Percentiles rank a stretch among this genome's conserved stretches.
phyloP scores from a whole-genome alignment of 2,888 invertebrate genomes.

The Pterostichus niger region DNA sequence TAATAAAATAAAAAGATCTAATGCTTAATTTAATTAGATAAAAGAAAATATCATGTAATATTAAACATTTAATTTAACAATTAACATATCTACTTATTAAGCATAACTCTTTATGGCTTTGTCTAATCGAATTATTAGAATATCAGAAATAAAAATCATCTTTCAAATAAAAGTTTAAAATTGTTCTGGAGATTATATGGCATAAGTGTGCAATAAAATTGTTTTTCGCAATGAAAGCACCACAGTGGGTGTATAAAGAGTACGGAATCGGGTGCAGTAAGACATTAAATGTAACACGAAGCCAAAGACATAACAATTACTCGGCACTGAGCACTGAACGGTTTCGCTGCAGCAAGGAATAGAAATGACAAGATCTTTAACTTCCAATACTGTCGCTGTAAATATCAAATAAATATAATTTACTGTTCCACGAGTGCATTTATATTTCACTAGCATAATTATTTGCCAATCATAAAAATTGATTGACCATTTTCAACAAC shows the following conservation, averaged over 20 bases:
- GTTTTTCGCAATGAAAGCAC: background rate
- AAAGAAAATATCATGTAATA: too few species aligned
- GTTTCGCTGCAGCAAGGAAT: conserved; percentile 34
- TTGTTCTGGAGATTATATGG: background rate
- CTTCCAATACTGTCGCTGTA: conserved; percentile 63
- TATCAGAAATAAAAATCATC: background rate
- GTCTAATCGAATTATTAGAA: too few species aligned
- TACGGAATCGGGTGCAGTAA: conserved; percentile 3
- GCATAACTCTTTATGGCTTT: too few species aligned
- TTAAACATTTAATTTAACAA: too few species aligned
- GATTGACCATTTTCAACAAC: too few species aligned
- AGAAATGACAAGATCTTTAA: conserved; percentile 65
- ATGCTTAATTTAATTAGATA: too few species aligned
- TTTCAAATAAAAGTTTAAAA: conserved; percentile 18
- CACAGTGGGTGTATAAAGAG: background rate
- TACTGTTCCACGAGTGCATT: conserved; percentile 24
- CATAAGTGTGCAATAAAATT: conserved; percentile 26
- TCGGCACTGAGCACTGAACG: background rate
- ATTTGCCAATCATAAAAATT: too few species aligned
- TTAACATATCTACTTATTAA: too few species aligned
- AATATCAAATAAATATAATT: conserved; percentile 63
- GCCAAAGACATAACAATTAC: conserved; percentile 44
- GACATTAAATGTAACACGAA: conserved; percentile 14
- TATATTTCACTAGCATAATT: background rate
- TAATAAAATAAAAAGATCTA: too few species aligned